Base-by-base conservation (phyloP, 2,797 vertebrate genomes). In the Sebastes itinus region DNA sequence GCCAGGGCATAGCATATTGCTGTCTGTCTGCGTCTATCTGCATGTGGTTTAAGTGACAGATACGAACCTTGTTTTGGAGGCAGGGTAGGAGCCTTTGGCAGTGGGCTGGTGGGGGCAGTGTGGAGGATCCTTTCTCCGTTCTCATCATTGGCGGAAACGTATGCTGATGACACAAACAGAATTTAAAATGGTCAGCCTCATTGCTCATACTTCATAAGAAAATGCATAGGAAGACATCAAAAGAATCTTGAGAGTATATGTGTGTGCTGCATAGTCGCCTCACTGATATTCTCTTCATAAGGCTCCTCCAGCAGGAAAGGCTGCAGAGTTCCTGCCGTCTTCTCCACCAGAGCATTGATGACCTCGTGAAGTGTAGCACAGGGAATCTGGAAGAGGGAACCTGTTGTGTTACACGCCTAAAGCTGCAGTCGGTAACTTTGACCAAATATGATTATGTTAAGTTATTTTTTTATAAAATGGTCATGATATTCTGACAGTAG, bases 211-310 rank as follows among this genome's bases (percentile, higher is more conserved):
- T 32, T 22, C 0, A 0, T 9, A 68, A 9, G 3, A 72, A 49
- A 23, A 9, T 0, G 1, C 2, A 22, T 0, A 35, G 13, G 2
- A 30, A 23, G 9, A 65, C 0, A 66, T 9, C 22, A 10, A 6
- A 25, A 16, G 1, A 52, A 23, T 20, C 2, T 18, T 52, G 7
- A 38, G 13, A 55, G 42, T 42, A 23, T 52, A n/a, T 75, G 38
- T 32, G n/a, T 25, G 77, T 62, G 35, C 14, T 38, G 38, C 38
- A 7, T 22, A 5, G 9, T 65, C 6, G 77, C 1, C 97, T 88
- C 87, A 97, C 97, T 97, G 83, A 98, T 95, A 61, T 95, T 96
- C 79, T 96, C 95, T 83, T 97, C 96, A 2, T 97, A 97, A 32
- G 96, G 96, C 70, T 96, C 95, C 14, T 95, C 95, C 64, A 96